phyloP scores from a whole-genome alignment of 2,113 vertebrate species.

The Psophia crepitans region DNA sequence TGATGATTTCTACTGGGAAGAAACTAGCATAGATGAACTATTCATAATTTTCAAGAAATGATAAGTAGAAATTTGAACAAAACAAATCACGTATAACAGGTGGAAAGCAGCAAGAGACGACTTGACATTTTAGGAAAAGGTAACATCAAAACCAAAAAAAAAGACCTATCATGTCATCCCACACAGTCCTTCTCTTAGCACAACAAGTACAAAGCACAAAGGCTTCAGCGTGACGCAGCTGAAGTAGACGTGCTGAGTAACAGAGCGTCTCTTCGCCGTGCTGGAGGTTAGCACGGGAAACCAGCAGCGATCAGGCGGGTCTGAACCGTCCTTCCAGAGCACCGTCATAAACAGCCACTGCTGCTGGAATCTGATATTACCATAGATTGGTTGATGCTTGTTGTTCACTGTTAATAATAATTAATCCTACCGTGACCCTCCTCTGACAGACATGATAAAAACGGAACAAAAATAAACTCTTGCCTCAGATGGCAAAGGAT shows the following conservation, averaged over 20 bases:
- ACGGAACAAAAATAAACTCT: not conserved
- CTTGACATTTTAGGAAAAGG: not conserved
- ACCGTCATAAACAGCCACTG: not conserved
- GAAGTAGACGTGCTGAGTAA: not conserved
- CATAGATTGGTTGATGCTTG: not conserved
- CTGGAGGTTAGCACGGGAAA: not conserved
- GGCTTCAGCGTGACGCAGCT: not conserved
- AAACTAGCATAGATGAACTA: not conserved
- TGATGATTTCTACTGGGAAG: not conserved
- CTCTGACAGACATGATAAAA: not conserved
- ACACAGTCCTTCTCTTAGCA: not conserved
- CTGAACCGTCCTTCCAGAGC: not conserved
- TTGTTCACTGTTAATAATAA: not conserved
- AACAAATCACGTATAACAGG: not conserved
- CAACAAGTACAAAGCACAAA: not conserved
- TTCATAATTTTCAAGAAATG: not conserved
- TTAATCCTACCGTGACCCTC: not conserved
- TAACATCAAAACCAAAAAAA: not conserved
- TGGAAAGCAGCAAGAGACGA: not conserved
- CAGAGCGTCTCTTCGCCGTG: not conserved
- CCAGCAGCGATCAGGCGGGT: rapidly evolving
- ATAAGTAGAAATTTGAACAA: not conserved
- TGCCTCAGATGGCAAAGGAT: rapidly evolving
- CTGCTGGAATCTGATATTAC: not conserved
- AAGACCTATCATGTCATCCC: not conserved